Conservation (phyloP, 2,797 vertebrate species). For the Knipowitschia caucasica region DNA sequence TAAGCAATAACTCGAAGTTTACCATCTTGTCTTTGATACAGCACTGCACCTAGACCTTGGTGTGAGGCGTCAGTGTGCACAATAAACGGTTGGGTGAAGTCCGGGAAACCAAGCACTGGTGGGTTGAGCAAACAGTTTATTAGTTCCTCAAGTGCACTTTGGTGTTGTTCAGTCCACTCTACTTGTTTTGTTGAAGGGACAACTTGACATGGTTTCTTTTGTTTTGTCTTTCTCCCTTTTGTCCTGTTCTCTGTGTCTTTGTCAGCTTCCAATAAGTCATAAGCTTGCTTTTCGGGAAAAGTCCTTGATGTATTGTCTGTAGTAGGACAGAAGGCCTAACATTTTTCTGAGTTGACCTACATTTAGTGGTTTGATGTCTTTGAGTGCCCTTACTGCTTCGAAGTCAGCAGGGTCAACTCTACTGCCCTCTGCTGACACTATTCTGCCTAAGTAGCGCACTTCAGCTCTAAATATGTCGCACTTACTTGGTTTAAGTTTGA, state of each 20-base stretch:
- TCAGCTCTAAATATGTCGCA: not conserved
- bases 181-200: not conserved
- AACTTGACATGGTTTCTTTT: not conserved
- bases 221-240: not conserved
- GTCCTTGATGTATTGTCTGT: not conserved
- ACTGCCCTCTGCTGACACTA: slow-evolving; percentile 4
- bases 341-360: not conserved
- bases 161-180: not conserved
- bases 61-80: slow-evolving; percentile 12
- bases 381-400: not conserved
- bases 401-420: slow-evolving; percentile 3
- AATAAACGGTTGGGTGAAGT: not conserved
- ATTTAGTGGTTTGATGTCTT: not conserved
- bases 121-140: not conserved
- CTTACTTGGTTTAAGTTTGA: not conserved
- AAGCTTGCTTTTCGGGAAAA: slow-evolving; percentile 2
- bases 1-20: slow-evolving; percentile 15
- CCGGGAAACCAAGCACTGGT: not conserved
- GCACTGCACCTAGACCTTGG: not conserved
- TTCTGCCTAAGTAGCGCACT: not conserved
- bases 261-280: not conserved
- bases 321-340: not conserved
- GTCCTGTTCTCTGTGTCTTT: not conserved
- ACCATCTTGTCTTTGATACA: slow-evolving; percentile 11
- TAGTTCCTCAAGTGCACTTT: not conserved